Evolutionary conservation across 2,888 invertebrate species (phyloP), one percentile per base, ranked within the genome.

Genomic region (Mythimna lalbum): DNA sequence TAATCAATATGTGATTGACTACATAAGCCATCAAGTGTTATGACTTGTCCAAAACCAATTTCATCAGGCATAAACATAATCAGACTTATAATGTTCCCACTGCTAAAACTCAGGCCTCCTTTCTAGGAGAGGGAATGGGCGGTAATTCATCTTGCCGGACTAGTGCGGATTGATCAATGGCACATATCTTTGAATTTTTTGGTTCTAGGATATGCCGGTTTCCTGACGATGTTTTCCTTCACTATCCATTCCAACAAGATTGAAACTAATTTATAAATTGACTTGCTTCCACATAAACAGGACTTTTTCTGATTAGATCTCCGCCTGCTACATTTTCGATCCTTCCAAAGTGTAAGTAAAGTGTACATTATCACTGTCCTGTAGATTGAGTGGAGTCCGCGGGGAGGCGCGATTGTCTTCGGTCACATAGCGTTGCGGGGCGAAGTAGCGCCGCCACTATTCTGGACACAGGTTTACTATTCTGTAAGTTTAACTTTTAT

Each of bases 381-480:
- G 63, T 49, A 81, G 77, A 75, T 76, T 66, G 66, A 63, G 57
- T 47, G 43, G 33, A 31, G 63, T 59, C 79, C 81, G 56, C 73
- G 27, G 79, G 79, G 79, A 73, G 62, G 47, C 59, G 66, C 55
- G 47, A 27, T 39, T 10, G 50, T 23, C 63, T 70, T 56, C 36
- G 17, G 10, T 43, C 71, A 39, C 60, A 72, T 77, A 60, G 17
- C 43, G 66, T 53, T 56, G 43, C 17, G 23, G 56, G 63, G 56
- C 53, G 23, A 17, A 31, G 31, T 55, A 47, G 36, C 57, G 57
- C 36, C 57, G 31, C n/a, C 69, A 19, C 61, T 80, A 81, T 80
- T 80, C 79, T 80, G 77, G 9, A 55, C 53, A 2, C 27, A 19
- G 47, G 12, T 33, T 60, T 19, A 63, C 10, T 57, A 9, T 43